Evolutionary conservation across 2,888 invertebrate species (phyloP).

Genomic region (Drosophila seclusa): DNA sequence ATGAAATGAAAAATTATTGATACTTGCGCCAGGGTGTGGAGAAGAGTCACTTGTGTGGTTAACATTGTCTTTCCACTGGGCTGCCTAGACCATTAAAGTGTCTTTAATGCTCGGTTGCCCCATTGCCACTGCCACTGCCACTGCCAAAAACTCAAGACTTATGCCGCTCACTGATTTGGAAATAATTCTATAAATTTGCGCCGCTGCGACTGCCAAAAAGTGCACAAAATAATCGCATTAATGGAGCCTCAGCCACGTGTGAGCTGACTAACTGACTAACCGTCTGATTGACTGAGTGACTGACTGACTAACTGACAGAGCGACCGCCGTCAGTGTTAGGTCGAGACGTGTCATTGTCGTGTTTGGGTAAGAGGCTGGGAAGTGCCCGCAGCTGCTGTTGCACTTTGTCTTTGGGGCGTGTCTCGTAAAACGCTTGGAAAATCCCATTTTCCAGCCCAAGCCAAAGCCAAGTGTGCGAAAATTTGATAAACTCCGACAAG

Average conservation of each 20-base stretch:
- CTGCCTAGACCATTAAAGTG: slow-evolving; percentile 67
- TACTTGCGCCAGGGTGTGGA: slow-evolving; percentile 23
- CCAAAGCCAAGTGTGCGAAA: slow-evolving; percentile 76
- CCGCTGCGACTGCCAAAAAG: slow-evolving; percentile 66
- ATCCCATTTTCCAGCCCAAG: slow-evolving; percentile 64
- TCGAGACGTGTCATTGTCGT: slow-evolving; percentile 73
- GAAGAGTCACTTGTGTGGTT: slow-evolving; percentile 38
- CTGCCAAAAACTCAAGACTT: slow-evolving; percentile 38
- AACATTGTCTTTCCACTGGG: slow-evolving; percentile 63
- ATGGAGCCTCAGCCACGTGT: slow-evolving; percentile 71
- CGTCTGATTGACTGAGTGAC: slow-evolving; percentile 29
- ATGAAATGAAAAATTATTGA: slow-evolving; percentile 55
- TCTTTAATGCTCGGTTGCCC: slow-evolving; percentile 65
- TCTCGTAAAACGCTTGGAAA: slow-evolving; percentile 61
- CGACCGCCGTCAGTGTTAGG: slow-evolving; percentile 32
- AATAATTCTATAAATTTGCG: slow-evolving; percentile 81
- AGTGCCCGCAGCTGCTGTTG: slow-evolving; percentile 62
- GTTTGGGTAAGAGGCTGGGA: slow-evolving; percentile 61
- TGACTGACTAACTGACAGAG: slow-evolving; percentile 34
- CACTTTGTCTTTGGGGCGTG: slow-evolving; percentile 72
- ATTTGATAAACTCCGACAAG: slow-evolving; percentile 72
- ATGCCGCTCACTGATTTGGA: slow-evolving; percentile 81
- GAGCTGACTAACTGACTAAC: slow-evolving; percentile 49
- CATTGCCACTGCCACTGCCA: not conserved
- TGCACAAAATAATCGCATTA: slow-evolving; percentile 82